Evolutionary conservation across 1,140 invertebrate genomes (phyloP), one percentile per base, ranked within the genome.

Genomic region (Caenorhabditis tropicalis): DNA sequence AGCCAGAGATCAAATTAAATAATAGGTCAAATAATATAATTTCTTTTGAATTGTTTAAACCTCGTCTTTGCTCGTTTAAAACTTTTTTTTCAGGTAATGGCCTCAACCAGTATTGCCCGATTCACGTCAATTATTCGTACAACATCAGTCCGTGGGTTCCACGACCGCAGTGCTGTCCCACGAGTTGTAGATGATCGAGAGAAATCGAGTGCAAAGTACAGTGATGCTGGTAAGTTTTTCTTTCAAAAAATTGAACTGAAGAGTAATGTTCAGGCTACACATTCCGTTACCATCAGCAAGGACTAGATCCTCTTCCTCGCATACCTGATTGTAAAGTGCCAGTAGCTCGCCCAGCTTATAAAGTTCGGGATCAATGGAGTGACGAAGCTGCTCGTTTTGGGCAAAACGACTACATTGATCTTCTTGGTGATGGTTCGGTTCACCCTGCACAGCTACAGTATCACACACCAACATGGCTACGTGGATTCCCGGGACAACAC

Each of bases 361-460:
- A 90, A 79, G 85, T 85, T 27, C 48, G 86, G 5, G 60, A 88
- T 21, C 27, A 60, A 29, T 87, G 89, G 82, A 84, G 74, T 39
- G 87, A 86, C 43, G 86, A 24, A 19, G 86, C 65, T 83, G 89
- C 89, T 29, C 80, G 82, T 43, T 91, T 90, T 79, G 90, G 90
- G 19, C 89, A 88, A 53, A 90, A 90, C 49, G 90, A 91, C 79
- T 91, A 91, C 81, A 91, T 91, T 56, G 90, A 91, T 82, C 49
- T 91, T 60, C 82, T 91, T 12, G 87, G 87, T 29, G 87, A 88
- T 70, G 85, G 84, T 24, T 79, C 79, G 21, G 79, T 91, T 12
- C 90, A 91, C 85, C 90, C 90, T n/a, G 91, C 90, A 43, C 90
- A 91, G 56, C 84, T 91, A 15, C 81, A 88, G 58, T 91, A 91